Base-by-base conservation (phyloP, 2,113 vertebrate species). In the Sebastes fasciatus region DNA sequence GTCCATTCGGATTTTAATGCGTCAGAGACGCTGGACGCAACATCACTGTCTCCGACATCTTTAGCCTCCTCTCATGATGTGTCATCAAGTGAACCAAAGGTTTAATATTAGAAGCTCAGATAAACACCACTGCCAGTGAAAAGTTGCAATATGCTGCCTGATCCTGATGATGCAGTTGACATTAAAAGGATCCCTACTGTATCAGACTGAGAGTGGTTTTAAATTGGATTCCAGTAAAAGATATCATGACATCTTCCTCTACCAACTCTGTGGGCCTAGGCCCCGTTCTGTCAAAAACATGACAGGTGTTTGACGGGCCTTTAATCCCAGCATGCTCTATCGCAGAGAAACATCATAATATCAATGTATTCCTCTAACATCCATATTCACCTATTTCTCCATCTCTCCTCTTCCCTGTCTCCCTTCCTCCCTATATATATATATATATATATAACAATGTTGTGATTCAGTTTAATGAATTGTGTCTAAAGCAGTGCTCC, bases 221-320 rank as follows among this genome's bases (percentile, higher is more conserved):
- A 65, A 68, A 86, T 48, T 48, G 16, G 42, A 77, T 58, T 48
- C 40, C 43, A 70, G 26, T 14, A 54, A 82, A 73, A 83, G 48
- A 77, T 48, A 64, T 74, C 13, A n/a, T 40, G 76, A 58, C 46
- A 43, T 67, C 13, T 14, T 67, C 43, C 6, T 73, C 48, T 42
- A 21, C 23, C 61, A 51, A 14, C 74, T 85, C 60, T 57, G 55
- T 58, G 74, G 70, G 74, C 51, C 61, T 4, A 57, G 80, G 58
- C 77, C 77, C 62, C n/a, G 52, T 89, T 88, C 83, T 86, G 83
- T 88, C 86, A 88, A 69, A 80, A 77, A 61, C 62, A 75, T 58
- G 79, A 63, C 82, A 82, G 42, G 66, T 51, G 57, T 72, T 48
- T 82, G 77, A 83, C 52, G 66, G 21, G n/a, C n/a, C 60, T 87